Evolutionary conservation across 2,888 invertebrate genomes (phyloP), one percentile per base, ranked within the genome.

Genomic region (Eilema griseolum): DNA sequence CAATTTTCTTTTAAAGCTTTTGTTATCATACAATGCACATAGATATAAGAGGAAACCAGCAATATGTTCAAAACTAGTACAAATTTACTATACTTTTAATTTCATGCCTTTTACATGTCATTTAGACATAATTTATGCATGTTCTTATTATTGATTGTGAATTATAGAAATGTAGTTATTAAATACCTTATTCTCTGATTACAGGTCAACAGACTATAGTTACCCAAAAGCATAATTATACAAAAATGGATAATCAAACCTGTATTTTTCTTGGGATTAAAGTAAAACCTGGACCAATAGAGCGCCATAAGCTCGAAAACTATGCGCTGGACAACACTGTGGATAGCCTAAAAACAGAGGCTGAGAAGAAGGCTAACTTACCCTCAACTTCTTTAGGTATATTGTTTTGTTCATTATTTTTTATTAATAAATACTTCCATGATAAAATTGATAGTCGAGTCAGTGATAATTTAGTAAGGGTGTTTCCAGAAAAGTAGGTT

Each of bases 291-390:
- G 95, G 95, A 2, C 94, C 94, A 0, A 92, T 95, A 72, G 93
- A 94, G 75, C 88, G 94, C 1, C 84, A 86, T 73, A 94, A 92
- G 80, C 77, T 97, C 61, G 96, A 96, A 73, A 96, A 97, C 85
- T 94, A 96, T 69, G 94, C 96, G 71, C 90, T 97, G 28, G 96
- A 97, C 64, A 95, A 95, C 46, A 97, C 96, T 83, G 96, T 97
- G 0, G 95, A 96, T 71, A 88, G 89, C 64, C 89, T 97, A 3
- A 96, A 96, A 91, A 88, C 86, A 70, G 96, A 96, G 86, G 96
- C 96, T 74, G 96, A 96, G 71, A 94, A 94, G 81, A 96, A 95
- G 86, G 88, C 95, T 56, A 96, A 96, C 82, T 82, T 96, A 26
- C 93, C 96, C 8, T 96, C 96, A 72, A 91, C 96, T 72, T 94